Evolutionary conservation across 2,113 vertebrate genomes (phyloP).

Genomic region (Protobothrops mucrosquamatus): DNA sequence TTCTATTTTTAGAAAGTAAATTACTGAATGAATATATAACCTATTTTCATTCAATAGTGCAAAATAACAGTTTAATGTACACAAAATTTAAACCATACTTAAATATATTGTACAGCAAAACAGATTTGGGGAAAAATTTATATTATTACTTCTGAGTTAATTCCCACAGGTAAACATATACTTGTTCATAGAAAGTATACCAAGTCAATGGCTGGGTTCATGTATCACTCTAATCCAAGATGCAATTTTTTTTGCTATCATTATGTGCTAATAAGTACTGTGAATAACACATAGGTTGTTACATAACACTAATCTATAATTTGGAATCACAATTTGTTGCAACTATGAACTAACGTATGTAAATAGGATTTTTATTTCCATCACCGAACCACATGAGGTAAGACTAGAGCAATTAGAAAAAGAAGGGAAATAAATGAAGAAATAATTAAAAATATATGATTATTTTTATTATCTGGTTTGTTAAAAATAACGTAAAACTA

Average conservation of each 20-base stretch:
- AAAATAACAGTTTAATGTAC: constrained; percentile 29
- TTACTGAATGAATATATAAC: constrained; percentile 41
- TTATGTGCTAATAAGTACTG: neutral
- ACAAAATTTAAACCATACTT: constrained; percentile 19
- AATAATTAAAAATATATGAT: neutral
- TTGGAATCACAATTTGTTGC: neutral
- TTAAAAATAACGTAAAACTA: neutral
- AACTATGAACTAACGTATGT: neutral
- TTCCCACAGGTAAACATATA: neutral
- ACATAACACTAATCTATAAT: neutral
- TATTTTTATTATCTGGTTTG: neutral
- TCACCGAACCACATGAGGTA: neutral
- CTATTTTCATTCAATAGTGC: constrained; percentile 43
- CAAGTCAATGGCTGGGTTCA: neutral
- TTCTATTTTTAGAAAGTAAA: constrained; percentile 38
- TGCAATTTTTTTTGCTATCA: neutral
- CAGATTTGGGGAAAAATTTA: neutral
- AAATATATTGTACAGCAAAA: neutral
- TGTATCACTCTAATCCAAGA: neutral
- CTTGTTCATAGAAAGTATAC: neutral
- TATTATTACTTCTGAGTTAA: neutral
- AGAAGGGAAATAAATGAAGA: neutral
- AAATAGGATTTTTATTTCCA: neutral
- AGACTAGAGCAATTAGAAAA: neutral
- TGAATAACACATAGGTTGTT: neutral